Evolutionary conservation across 1,140 invertebrate genomes (phyloP).

Genomic region (Platorchestia sp.): DNA sequence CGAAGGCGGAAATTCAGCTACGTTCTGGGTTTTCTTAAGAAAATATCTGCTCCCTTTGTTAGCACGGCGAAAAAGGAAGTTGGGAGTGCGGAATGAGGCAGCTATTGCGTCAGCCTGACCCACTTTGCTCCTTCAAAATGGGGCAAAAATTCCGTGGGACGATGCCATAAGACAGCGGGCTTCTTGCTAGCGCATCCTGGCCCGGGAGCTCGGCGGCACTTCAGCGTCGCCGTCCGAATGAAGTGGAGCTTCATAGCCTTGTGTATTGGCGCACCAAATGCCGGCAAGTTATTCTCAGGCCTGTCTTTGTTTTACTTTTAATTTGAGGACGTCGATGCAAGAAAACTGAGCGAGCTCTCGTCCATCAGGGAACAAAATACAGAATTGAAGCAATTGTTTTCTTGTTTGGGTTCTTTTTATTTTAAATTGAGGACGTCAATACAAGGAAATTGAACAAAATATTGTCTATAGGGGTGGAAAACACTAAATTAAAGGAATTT

Average conservation of each 20-base stretch:
- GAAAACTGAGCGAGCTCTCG: not conserved
- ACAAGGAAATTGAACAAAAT: not conserved
- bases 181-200: not conserved
- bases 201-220: not conserved
- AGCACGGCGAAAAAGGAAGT: not conserved
- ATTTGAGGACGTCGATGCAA: not conserved
- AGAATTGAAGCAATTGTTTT: too few relatives aligned
- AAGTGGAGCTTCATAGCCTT: not conserved
- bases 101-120: not conserved
- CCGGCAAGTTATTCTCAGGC: not conserved
- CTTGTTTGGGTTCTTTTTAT: too few relatives aligned
- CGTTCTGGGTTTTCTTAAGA: not conserved
- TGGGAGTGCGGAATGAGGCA: conserved; percentile 33
- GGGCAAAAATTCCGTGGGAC: conserved; percentile 33
- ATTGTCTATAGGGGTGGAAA: not conserved
- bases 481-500: not conserved
- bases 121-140: conserved; percentile 35
- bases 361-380: not conserved
- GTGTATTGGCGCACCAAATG: not conserved
- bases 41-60: conserved; percentile 23
- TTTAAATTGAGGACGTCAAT: not conserved
- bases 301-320: not conserved
- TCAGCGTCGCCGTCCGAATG: not conserved
- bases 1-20: not conserved
- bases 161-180: not conserved